Percentiles rank a stretch among this genome's conserved stretches.
Evolutionary conservation across 2,888 invertebrate genomes (phyloP).

Genomic region (Hyposoter didymator): DNA sequence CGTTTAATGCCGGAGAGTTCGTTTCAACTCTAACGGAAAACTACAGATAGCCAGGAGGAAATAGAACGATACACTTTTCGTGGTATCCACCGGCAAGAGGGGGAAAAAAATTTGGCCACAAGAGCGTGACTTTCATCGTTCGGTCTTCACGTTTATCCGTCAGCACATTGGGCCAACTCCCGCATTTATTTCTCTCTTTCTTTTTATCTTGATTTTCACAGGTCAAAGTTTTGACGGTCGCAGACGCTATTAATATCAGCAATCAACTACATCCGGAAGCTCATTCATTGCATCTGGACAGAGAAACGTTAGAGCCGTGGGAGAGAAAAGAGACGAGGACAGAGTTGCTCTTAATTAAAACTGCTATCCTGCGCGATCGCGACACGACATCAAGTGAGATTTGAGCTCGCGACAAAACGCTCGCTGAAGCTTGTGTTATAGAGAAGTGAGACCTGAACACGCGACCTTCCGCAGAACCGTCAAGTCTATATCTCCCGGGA

Average conservation of each 20-base stretch:
- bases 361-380: constrained; percentile 75
- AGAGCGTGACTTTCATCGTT: constrained; percentile 30
- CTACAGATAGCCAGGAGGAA: constrained; percentile 10
- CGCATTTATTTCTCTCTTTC: constrained; percentile 4
- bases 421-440: constrained; percentile 31
- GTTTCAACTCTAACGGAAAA: constrained; percentile 5
- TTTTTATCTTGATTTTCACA: background rate
- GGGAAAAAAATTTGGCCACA: constrained; percentile 39
- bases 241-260: constrained; percentile 67
- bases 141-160: constrained; percentile 4
- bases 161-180: constrained; percentile 17
- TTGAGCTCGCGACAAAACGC: constrained; percentile 51
- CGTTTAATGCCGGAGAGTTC: constrained; percentile 11
- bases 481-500: constrained; percentile 22
- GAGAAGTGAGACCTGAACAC: constrained; percentile 55
- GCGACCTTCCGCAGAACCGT: constrained; percentile 38
- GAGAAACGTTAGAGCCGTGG: constrained; percentile 18
- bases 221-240: constrained; percentile 58
- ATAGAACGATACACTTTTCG: constrained; percentile 20
- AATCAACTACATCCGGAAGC: constrained; percentile 62
- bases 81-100: background rate
- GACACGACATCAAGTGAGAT: constrained; percentile 65
- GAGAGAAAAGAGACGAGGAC: background rate
- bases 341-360: constrained; percentile 78
- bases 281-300: constrained; percentile 61